A percentile compares a stretch with the other conserved stretches of the same genome.
These are phyloP conservation scores for Oncorhynchus clarkii DNA, from an alignment of 2,113 vertebrate genomes.

Conservation along the genomic window DNA sequence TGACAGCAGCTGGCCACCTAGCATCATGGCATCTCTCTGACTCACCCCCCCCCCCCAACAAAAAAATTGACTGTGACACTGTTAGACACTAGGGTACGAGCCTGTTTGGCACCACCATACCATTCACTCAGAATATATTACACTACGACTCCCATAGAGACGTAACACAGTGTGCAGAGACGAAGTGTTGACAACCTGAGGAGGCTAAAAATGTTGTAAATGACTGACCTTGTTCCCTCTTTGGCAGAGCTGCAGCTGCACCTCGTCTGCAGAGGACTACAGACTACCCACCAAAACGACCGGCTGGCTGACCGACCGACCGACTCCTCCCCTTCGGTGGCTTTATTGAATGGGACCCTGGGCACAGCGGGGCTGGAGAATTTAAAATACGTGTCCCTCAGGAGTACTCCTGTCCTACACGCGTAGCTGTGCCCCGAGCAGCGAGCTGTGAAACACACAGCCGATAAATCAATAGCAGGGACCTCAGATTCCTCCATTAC, in stretches of 20 bases:
- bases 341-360: not conserved
- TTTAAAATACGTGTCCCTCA: constrained; percentile 55
- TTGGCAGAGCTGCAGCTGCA: constrained; percentile 14
- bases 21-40: too few species aligned
- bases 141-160: too few species aligned
- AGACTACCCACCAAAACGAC: not conserved
- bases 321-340: too few species aligned
- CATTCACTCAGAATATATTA: too few species aligned
- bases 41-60: too few species aligned
- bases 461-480: constrained; percentile 57
- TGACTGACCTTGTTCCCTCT: constrained; percentile 17
- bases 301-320: not conserved
- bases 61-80: too few species aligned
- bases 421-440: not conserved
- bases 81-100: too few species aligned
- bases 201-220: not conserved
- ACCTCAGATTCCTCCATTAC: constrained; percentile 58
- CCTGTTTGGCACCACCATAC: too few species aligned
- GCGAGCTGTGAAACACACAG: constrained; percentile 19
- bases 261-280: not conserved
- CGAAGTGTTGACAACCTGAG: too few species aligned
- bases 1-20: too few species aligned
- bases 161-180: too few species aligned
- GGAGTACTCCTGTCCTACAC: constrained; percentile 22
- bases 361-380: not conserved